Percentiles rank a stretch among this genome's conserved stretches.
Conservation (phyloP, 2,888 invertebrate genomes). For the Morinoia aosen region DNA sequence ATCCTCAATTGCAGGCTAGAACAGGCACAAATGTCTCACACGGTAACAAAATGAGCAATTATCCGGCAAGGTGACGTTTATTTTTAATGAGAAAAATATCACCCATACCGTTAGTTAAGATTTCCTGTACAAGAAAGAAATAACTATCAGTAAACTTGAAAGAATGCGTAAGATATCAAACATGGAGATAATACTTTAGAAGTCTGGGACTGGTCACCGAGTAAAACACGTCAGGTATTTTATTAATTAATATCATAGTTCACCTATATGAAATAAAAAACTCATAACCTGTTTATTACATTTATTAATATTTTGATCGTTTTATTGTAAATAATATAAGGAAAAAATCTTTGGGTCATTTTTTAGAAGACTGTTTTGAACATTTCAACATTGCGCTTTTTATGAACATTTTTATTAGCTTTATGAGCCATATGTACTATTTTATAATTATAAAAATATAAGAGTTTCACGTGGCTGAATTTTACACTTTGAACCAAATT, state of each 20-base stretch:
- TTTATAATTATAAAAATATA: background rate
- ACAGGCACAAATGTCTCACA: slow-evolving; percentile 32
- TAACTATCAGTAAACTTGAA: background rate
- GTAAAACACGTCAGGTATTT: slow-evolving; percentile 6
- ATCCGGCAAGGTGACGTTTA: background rate
- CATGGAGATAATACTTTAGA: slow-evolving; percentile 51
- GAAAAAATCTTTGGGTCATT: background rate
- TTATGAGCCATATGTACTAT: background rate
- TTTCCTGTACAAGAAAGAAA: background rate
- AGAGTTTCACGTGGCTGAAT: too few relatives aligned
- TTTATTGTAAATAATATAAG: background rate
- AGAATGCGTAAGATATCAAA: slow-evolving; percentile 43
- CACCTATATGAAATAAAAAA: background rate
- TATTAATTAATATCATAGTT: background rate
- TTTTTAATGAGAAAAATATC: background rate
- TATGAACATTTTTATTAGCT: background rate
- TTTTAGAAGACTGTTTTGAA: background rate
- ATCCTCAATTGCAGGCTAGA: slow-evolving; percentile 40
- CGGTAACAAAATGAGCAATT: background rate
- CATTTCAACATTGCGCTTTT: background rate
- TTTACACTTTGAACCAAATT: too few relatives aligned
- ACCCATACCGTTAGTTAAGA: background rate
- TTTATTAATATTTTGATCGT: background rate
- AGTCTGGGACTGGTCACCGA: background rate
- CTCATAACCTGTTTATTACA: background rate